These are phyloP conservation scores for Calliphora vicina DNA, from an alignment of 1,140 invertebrate genomes.

Conservation along the genomic window DNA sequence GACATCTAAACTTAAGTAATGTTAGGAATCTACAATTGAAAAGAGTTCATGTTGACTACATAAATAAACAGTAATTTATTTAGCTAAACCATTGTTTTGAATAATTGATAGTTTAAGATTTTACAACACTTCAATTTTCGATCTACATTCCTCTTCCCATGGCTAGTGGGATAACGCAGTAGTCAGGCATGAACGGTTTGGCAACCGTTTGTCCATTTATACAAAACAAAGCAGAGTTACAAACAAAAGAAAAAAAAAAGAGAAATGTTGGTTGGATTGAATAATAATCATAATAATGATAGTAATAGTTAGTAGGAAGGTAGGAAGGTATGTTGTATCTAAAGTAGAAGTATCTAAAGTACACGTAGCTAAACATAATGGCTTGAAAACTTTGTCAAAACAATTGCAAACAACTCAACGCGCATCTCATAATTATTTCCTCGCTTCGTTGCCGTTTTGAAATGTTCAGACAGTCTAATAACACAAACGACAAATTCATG, in stretches of 20 bases:
- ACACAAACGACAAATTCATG: conserved; percentile 30
- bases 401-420: conserved; percentile 48
- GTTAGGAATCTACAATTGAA: no score
- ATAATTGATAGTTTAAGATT: background rate
- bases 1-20: no score
- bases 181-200: background rate
- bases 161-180: background rate
- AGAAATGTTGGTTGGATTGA: background rate
- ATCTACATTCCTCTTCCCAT: background rate
- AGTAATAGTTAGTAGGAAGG: no score
- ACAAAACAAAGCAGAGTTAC: background rate
- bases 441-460: conserved; percentile 58
- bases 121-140: background rate
- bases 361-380: no score
- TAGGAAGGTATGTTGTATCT: background rate
- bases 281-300: background rate
- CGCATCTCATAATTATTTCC: conserved; percentile 62
- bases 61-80: no score
- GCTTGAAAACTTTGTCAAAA: conserved; percentile 26
- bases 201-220: background rate
- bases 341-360: background rate
- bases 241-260: background rate
- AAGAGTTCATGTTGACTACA: no score
- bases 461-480: conserved; percentile 60
- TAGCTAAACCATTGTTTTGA: background rate